Base-by-base conservation (phyloP, 2,888 invertebrate species). In the Rhorus exstirpatorius region DNA sequence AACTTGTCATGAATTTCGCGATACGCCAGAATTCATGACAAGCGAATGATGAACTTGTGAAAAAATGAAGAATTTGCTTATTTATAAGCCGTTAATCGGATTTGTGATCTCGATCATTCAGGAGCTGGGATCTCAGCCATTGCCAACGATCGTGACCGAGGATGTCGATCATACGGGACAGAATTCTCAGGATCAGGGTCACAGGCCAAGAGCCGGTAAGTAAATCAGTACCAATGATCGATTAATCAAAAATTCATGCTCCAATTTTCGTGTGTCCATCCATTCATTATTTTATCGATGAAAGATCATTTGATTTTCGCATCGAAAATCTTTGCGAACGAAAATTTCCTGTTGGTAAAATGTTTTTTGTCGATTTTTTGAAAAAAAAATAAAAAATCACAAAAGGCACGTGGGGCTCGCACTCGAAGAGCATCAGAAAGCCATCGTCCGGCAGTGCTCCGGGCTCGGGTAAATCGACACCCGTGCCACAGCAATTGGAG, bases 71-170 rank as follows among this genome's bases (percentile, higher is more conserved):
- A 10, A 65, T 12, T 4, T 1, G 1, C 19, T 41, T 41, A 3
- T 53, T 12, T 10, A 21, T 26, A 8, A 10, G 53, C 24, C 24
- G 2, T 41, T 26, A 53, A 46, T 71, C 1, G 24, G 26, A 24
- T 10, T 0, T n/a, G 1, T 21, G 21, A 38, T 49, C 49, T 71
- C 19, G 1, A 41, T 70, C 70, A 93, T 93, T 26, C 91, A 95
- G 95, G 95, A 95, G 91, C 93, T 95, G 85, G 95, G 95, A 60
- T 95, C 95, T n/a, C 95, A 95, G 89, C 95, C 95, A 12, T 91
- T 95, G 82, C 95, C 95, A 10, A 94, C 94, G 74, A 93, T 94
- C 83, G 92, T 93, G 41, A 94, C 94, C 10, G 95, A 95, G 87
- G 95, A 95, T 92, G 87, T 89, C 8, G 92, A 92, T 70, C 91